A percentile compares a stretch with the other conserved stretches of the same genome.
Evolutionary conservation across 2,113 vertebrate species (phyloP).

Genomic region (rat (Rattus norvegicus)): GRCr8 NC_086036.1:36000001-36000500

Average conservation of each 20-base stretch:
- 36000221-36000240: neutral
- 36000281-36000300: neutral
- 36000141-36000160: neutral
- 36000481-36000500: neutral
- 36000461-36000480: neutral
- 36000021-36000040: neutral
- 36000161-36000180: neutral
- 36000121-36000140: neutral
- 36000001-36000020: neutral
- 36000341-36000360: neutral
- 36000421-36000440: neutral
- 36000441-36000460: neutral
- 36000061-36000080: neutral
- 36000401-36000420: neutral
- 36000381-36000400: neutral
- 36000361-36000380: neutral
- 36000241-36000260: neutral
- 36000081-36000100: neutral
- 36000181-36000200: neutral
- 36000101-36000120: neutral
- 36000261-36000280: neutral
- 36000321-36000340: neutral
- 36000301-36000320: neutral
- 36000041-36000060: conserved; percentile 27
- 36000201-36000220: neutral